Conservation (phyloP, 2,888 invertebrate genomes). For the Metacarcinus magister region DNA sequence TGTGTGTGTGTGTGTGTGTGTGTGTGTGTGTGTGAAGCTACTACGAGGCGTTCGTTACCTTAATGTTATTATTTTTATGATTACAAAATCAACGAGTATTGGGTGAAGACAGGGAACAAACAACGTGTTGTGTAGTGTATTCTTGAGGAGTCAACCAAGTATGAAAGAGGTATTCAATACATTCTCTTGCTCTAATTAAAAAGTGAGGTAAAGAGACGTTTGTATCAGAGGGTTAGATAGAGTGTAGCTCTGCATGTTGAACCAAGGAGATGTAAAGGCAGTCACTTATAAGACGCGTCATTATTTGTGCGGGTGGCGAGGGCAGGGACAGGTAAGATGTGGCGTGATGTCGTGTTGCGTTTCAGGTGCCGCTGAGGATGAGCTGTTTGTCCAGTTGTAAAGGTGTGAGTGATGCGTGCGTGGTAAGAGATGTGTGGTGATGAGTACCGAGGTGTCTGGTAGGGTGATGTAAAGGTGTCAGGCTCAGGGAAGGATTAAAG, state of each 20-base stretch:
- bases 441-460: no score
- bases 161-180: neutral
- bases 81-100: neutral
- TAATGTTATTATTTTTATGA: neutral
- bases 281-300: neutral
- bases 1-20: neutral
- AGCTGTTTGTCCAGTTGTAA: no score
- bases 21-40: no score
- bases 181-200: neutral
- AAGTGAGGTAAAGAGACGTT: neutral
- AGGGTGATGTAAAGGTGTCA: no score
- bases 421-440: no score
- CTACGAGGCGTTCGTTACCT: no score
- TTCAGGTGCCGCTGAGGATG: neutral
- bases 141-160: neutral
- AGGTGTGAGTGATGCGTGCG: no score
- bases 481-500: no score
- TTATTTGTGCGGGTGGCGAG: neutral
- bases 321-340: neutral
- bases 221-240: neutral
- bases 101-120: neutral
- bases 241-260: neutral
- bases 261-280: neutral
- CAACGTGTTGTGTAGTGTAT: neutral
- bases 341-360: neutral